Percentiles rank a stretch among this genome's conserved stretches.
These are phyloP conservation scores for Steatornis caripensis DNA, from an alignment of 2,113 vertebrate genomes.

Conservation along the genomic window DNA sequence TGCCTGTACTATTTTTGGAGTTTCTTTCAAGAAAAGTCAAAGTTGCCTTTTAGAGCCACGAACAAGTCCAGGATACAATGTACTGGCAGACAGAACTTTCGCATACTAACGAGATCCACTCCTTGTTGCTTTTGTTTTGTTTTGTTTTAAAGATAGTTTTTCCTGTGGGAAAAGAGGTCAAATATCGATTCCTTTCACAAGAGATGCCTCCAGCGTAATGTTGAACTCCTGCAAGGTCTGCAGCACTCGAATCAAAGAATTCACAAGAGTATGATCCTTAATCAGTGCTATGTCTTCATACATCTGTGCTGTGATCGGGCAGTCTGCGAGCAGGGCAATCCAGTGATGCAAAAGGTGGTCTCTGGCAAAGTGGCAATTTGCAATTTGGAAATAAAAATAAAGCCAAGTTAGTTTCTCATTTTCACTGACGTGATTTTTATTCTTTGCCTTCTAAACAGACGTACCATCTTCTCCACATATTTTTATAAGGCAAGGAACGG, in stretches of 20 bases:
- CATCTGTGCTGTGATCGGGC: constrained; percentile 95
- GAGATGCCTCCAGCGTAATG: constrained; percentile 95
- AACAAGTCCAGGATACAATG: constrained; percentile 37
- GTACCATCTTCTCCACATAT: not conserved
- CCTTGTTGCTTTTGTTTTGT: constrained; percentile 42
- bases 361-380: constrained; percentile 67
- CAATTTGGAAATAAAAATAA: constrained; percentile 26
- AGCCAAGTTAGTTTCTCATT: constrained; percentile 11
- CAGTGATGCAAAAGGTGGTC: constrained; percentile 97
- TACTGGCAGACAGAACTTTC: constrained; percentile 63
- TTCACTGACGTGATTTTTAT: not conserved
- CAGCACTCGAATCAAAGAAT: constrained; percentile 94
- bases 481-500: not conserved
- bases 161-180: constrained; percentile 60
- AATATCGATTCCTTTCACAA: constrained; percentile 96
- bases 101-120: constrained; percentile 44
- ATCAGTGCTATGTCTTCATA: constrained; percentile 93
- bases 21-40: constrained; percentile 57
- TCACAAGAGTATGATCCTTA: constrained; percentile 94
- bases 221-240: constrained; percentile 99
- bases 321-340: constrained; percentile 95
- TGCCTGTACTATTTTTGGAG: constrained; percentile 58
- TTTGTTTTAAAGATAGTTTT: not conserved
- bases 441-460: not conserved
- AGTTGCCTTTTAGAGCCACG: constrained; percentile 44